Base-by-base conservation (phyloP, 2,797 vertebrate species). In the Manis crassicaudata region DNA sequence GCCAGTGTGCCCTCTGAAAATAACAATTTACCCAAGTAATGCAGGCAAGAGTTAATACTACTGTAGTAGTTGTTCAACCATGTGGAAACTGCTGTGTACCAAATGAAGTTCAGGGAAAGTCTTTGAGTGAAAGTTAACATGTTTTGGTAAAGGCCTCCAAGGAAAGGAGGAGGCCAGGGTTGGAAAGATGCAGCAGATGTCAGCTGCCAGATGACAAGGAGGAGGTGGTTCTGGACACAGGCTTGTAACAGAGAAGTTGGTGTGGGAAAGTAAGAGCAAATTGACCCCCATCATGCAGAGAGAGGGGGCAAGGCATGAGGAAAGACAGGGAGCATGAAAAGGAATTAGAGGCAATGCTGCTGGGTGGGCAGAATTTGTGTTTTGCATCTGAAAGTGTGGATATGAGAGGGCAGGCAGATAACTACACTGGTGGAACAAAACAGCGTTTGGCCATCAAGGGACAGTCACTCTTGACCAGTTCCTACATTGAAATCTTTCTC, bases 211-310 rank as follows among this genome's bases (percentile, higher is more conserved):
- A 96, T 96, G 96, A 96, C 75, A 29, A 96, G 97, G 85, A 84
- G 96, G 96, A 94, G 92, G 94, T 92, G 88, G 94, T 96, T 96
- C 92, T 50, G 86, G 96, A 97, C 94, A 89, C 88, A 96, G 89
- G 88, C 96, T 81, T 56, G 63, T 70, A 94, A 70, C 94, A 89
- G 96, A 96, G 95, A 97, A 46, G 88, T 52, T 29, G 62, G 82
- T 97, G 96, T 95, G 92, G 94, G 94, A 91, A 95, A 96, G 95
- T 87, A 92, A 95, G 83, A 96, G 97, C 83, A 88, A 96, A 96
- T 56, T 96, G 96, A 97, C 97, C 95, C 94, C 94, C 37, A 5
- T 29, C 4, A 0, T 1, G 75, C 91, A 68, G 88, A 80, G 50
- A 21, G 86, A 87, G 96, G 95, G 80, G 96, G 92, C 92, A 87